These are phyloP conservation scores for Cotesia vestalis DNA, from an alignment of 1,140 invertebrate genomes.

Conservation along the genomic window DNA sequence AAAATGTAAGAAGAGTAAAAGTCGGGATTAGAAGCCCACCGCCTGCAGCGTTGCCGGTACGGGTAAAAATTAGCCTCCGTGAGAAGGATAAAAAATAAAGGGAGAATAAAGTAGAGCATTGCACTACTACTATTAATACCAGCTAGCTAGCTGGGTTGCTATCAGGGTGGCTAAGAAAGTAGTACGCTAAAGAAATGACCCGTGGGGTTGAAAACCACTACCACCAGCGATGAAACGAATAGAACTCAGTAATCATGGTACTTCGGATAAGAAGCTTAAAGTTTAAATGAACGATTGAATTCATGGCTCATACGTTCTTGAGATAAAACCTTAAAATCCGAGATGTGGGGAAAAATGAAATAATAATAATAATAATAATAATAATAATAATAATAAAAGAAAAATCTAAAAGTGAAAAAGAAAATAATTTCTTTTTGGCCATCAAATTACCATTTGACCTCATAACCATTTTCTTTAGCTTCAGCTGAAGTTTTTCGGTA, in stretches of 20 bases:
- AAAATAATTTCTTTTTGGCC: neutral
- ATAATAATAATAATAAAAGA: neutral
- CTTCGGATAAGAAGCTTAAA: slow-evolving; percentile 44
- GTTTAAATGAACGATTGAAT: slow-evolving; percentile 32
- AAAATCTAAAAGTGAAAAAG: too few species aligned
- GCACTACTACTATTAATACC: too few species aligned
- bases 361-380: slow-evolving; percentile 10
- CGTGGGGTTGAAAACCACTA: slow-evolving; percentile 11
- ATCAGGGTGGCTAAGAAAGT: slow-evolving; percentile 18
- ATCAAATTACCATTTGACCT: slow-evolving; percentile 21
- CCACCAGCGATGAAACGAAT: slow-evolving; percentile 5
- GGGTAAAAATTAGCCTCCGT: slow-evolving; percentile 36
- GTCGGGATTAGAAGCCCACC: slow-evolving; percentile 37
- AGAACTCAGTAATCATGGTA: slow-evolving; percentile 40
- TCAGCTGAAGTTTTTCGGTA: slow-evolving; percentile 21
- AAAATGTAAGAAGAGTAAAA: slow-evolving; percentile 19
- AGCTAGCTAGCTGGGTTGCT: too few species aligned
- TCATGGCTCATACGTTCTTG: slow-evolving; percentile 21
- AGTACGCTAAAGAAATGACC: slow-evolving; percentile 30
- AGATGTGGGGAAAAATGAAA: slow-evolving; percentile 15
- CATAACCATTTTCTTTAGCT: slow-evolving; percentile 25
- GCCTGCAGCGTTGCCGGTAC: slow-evolving; percentile 34
- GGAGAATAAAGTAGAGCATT: slow-evolving; percentile 19
- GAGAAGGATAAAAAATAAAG: slow-evolving; percentile 14
- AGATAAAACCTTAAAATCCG: neutral